Evolutionary conservation across 2,113 vertebrate genomes (phyloP).

Genomic region (Pimephales promelas): DNA sequence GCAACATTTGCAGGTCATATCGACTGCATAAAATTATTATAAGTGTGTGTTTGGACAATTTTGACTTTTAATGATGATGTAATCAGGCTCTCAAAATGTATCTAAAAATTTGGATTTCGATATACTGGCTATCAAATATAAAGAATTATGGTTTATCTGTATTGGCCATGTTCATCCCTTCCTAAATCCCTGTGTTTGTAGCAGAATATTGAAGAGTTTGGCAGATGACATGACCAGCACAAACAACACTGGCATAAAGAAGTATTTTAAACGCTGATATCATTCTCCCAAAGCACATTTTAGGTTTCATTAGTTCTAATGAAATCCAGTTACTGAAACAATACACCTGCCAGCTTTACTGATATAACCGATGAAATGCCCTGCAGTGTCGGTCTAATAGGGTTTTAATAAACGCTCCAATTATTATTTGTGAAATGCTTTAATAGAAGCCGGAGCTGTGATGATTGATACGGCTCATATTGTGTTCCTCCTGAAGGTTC

Average conservation of each 20-base stretch:
- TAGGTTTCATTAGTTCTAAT: not conserved
- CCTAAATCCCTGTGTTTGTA: not conserved
- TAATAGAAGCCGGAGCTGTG: not conserved
- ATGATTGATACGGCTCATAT: not conserved
- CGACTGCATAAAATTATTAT: too few species aligned
- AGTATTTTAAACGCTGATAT: not conserved
- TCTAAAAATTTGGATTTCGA: too few species aligned
- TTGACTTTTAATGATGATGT: too few species aligned
- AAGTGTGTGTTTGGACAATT: too few species aligned
- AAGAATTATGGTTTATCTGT: too few species aligned
- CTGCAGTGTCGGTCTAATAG: not conserved
- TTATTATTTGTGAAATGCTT: not conserved
- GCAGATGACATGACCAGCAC: not conserved
- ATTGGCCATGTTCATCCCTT: too few species aligned
- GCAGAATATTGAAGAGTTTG: not conserved
- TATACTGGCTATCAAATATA: too few species aligned
- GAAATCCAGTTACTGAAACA: slow-evolving; percentile 7
- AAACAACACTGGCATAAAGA: not conserved
- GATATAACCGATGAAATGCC: not conserved
- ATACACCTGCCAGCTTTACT: not conserved
- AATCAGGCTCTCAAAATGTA: too few species aligned
- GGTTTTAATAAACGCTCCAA: not conserved
- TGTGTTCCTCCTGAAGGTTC: slow-evolving; percentile 77
- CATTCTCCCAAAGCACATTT: not conserved
- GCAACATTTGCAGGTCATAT: too few species aligned